Evolutionary conservation across 2,888 invertebrate genomes (phyloP).

Genomic region (Prenolepis imparis): DNA sequence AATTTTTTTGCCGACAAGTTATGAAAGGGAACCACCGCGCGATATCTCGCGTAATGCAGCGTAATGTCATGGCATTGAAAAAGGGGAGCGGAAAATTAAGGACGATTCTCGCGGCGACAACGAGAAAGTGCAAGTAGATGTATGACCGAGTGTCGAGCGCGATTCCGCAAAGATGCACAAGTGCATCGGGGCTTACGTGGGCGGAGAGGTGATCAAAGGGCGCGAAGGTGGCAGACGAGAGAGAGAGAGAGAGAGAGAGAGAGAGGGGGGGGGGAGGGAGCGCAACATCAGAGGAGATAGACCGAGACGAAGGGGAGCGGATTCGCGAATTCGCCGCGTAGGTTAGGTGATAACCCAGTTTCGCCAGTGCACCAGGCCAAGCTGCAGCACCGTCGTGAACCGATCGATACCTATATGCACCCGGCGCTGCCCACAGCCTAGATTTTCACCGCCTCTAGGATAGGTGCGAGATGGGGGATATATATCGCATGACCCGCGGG

Average conservation of each 20-base stretch:
- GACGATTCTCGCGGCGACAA: not conserved
- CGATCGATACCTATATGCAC: conserved; percentile 77
- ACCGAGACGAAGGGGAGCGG: conserved; percentile 38
- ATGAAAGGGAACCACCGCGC: not conserved
- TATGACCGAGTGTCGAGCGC: not conserved
- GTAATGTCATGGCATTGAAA: not conserved
- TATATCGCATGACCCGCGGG: conserved; percentile 67
- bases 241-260: not conserved
- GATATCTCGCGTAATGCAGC: not conserved
- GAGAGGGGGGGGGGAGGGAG: not conserved
- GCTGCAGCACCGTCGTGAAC: conserved; percentile 75
- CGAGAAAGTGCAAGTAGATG: not conserved
- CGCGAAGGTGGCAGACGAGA: conserved; percentile 1
- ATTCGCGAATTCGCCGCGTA: conserved; percentile 65
- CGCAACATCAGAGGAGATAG: no score
- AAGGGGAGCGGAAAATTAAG: not conserved
- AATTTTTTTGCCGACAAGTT: not conserved
- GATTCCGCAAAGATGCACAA: conserved; percentile 23
- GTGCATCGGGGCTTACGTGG: not conserved
- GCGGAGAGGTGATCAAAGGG: not conserved
- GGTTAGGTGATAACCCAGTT: conserved; percentile 83
- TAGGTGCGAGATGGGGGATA: conserved; percentile 71
- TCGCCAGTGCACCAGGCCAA: conserved; percentile 81
- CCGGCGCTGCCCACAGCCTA: conserved; percentile 75
- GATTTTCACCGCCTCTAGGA: conserved; percentile 76